phyloP scores from a whole-genome alignment of 35 echinoderm and acorn worm species.

The Ophiothrix spiculata region DNA sequence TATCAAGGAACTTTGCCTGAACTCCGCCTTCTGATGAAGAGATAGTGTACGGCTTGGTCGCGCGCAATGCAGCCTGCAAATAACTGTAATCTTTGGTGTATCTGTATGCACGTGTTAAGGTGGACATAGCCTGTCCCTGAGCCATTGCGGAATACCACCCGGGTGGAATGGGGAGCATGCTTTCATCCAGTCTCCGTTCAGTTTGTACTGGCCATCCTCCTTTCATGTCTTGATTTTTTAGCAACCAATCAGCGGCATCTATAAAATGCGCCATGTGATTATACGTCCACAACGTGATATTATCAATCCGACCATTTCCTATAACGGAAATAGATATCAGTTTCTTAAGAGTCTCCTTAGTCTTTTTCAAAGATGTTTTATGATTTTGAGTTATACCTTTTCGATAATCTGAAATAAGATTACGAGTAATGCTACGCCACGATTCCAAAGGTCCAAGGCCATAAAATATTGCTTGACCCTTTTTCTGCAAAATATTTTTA shows the following conservation, averaged over 20 bases:
- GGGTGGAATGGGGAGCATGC: conserved; percentile 52
- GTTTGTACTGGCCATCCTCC: conserved; percentile 86
- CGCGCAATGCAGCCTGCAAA: conserved; percentile 60
- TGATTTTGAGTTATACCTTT: conserved; percentile 63
- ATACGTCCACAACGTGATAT: conserved; percentile 59
- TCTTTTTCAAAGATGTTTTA: conserved; percentile 45
- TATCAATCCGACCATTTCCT: conserved; percentile 71
- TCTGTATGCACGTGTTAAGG: conserved; percentile 59
- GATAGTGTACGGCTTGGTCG: conserved; percentile 53
- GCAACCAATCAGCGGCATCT: conserved; percentile 74
- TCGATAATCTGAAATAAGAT: conserved; percentile 58
- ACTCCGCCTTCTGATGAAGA: conserved; percentile 74
- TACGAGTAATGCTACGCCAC: conserved; percentile 75
- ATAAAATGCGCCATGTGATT: conserved; percentile 82
- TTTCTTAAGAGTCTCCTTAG: conserved; percentile 28
- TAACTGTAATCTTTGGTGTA: conserved; percentile 49
- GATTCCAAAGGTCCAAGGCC: conserved; percentile 52
- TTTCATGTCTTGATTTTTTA: conserved; percentile 65
- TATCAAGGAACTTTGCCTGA: conserved; percentile 74
- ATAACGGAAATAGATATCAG: conserved; percentile 57
- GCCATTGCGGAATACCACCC: conserved; percentile 94
- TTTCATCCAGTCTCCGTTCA: conserved; percentile 48
- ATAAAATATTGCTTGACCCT: conserved; percentile 46
- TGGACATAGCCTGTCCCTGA: conserved; percentile 90
- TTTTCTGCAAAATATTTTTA: conserved; percentile 22